Evolutionary conservation across 23 tunicate species (phyloP).

Genomic region (Halocynthia aurantium): DNA sequence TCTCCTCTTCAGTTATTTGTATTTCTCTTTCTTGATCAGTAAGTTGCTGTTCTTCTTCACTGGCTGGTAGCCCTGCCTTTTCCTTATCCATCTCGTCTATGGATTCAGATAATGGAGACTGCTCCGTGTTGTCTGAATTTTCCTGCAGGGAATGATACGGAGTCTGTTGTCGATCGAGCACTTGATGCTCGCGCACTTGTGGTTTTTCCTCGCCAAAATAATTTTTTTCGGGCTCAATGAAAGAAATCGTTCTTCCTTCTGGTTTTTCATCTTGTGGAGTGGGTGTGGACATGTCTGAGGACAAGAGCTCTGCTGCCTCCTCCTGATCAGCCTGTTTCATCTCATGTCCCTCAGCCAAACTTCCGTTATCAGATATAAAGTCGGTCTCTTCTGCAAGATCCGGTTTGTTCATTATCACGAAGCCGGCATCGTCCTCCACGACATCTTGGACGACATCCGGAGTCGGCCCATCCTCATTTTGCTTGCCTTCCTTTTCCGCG

Average conservation of each 20-base stretch:
- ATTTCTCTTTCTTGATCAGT: too few relatives aligned
- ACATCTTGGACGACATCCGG: background rate
- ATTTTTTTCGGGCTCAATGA: background rate
- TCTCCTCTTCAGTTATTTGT: too few relatives aligned
- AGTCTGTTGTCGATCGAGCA: background rate
- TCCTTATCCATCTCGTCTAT: background rate
- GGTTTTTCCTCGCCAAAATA: background rate
- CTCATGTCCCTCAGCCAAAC: background rate
- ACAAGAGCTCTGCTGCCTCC: background rate
- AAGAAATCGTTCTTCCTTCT: background rate
- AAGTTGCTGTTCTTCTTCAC: too few relatives aligned
- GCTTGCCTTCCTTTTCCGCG: background rate
- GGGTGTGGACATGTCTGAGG: slow-evolving; percentile 13
- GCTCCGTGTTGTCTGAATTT: background rate
- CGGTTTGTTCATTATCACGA: slow-evolving; percentile 6
- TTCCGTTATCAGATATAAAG: slow-evolving; percentile 7
- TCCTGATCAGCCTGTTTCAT: background rate
- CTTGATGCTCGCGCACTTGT: background rate
- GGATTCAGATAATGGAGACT: background rate
- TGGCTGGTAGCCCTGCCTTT: too few relatives aligned
- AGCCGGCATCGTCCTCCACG: background rate
- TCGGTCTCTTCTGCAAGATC: slow-evolving; percentile 3
- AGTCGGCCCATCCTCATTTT: background rate
- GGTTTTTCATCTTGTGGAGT: background rate
- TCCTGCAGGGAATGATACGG: slow-evolving; percentile 7